Percentiles rank a stretch among this genome's conserved stretches.
These are phyloP conservation scores for Tragelaphus buxtoni DNA, from an alignment of 2,113 vertebrate species.

Conservation along the genomic window DNA sequence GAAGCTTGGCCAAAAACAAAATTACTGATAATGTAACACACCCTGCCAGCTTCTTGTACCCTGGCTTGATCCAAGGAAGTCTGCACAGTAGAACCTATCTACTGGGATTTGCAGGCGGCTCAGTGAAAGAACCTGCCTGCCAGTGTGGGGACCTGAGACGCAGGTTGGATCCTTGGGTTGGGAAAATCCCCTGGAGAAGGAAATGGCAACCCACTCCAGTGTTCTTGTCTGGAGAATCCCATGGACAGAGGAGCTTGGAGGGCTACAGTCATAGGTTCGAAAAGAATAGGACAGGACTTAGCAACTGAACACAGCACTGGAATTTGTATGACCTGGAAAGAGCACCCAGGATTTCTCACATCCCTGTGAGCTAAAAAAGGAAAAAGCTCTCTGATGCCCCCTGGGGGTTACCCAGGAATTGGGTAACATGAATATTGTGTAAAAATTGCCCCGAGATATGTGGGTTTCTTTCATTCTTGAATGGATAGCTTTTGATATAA, in stretches of 20 bases:
- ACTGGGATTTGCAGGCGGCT: not conserved
- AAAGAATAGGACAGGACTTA: not conserved
- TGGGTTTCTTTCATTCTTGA: not conserved
- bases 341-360: not conserved
- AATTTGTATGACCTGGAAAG: not conserved
- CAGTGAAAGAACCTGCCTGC: not conserved
- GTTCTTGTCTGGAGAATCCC: not conserved
- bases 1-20: not conserved
- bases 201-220: not conserved
- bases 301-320: not conserved
- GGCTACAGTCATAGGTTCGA: not conserved
- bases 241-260: not conserved
- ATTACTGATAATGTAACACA: not conserved
- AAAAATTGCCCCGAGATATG: not conserved
- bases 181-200: not conserved
- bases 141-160: not conserved
- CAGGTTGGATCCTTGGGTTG: not conserved
- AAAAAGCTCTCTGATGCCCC: constrained; percentile 49
- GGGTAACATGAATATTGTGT: not conserved
- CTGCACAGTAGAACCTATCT: not conserved
- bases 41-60: not conserved
- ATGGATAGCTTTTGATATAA: not conserved
- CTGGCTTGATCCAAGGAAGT: not conserved
- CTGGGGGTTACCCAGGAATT: not conserved
- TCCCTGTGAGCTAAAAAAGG: not conserved